phyloP scores from a whole-genome alignment of 2,888 invertebrate species.

The Lithophane ornitopus region DNA sequence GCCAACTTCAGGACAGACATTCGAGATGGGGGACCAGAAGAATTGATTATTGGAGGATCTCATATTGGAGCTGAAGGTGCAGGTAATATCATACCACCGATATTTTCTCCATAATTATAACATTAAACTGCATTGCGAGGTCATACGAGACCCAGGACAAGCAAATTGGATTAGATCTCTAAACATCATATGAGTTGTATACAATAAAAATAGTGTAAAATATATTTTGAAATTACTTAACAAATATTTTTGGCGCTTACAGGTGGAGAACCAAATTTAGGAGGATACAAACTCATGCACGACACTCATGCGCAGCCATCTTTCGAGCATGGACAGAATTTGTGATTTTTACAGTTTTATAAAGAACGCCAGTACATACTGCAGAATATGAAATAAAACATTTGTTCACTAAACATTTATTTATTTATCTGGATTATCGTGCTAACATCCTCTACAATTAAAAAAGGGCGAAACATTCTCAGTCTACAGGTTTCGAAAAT shows the following conservation, averaged over 20 bases:
- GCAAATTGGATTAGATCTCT: not conserved
- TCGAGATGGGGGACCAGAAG: slow-evolving; percentile 77
- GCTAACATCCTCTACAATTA: no score
- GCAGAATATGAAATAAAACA: slow-evolving; percentile 24
- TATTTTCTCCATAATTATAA: not conserved
- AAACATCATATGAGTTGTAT: not conserved
- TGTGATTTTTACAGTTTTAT: slow-evolving; percentile 48
- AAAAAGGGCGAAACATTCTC: not conserved
- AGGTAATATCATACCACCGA: slow-evolving; percentile 64
- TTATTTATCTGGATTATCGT: not conserved
- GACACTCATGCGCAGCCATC: slow-evolving; percentile 78
- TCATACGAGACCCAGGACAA: not conserved
- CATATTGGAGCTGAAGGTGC: slow-evolving; percentile 74
- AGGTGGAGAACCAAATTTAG: slow-evolving; percentile 76
- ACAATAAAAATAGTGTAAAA: not conserved
- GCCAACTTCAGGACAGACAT: slow-evolving; percentile 83
- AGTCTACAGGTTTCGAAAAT: not conserved
- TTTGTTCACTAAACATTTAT: not conserved
- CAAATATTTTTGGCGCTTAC: slow-evolving; percentile 22
- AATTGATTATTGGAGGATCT: slow-evolving; percentile 78
- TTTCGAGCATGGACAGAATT: slow-evolving; percentile 82
- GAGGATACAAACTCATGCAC: slow-evolving; percentile 78
- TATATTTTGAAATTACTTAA: not conserved
- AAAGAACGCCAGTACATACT: not conserved
- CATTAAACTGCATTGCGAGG: not conserved